Base-by-base conservation (phyloP, 2,888 invertebrate species). In the Eupsilia transversa region DNA sequence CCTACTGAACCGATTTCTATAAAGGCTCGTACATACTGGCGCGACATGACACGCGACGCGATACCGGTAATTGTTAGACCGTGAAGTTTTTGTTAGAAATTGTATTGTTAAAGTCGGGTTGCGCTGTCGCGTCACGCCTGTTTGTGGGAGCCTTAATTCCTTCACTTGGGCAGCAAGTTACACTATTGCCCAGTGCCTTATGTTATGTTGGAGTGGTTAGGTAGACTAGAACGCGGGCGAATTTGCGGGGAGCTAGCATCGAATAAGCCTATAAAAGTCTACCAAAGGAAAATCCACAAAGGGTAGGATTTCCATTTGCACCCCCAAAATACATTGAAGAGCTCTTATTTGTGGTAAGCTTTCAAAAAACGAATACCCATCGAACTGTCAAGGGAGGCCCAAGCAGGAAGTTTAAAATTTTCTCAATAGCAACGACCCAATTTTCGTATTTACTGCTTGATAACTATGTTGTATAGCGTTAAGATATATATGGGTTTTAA, bases 291-390 rank as follows among this genome's bases (percentile, higher is more conserved):
- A 80, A 54, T 49, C 76, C 52, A 84, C 84, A 80, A 82, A 82
- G 75, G 20, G 30, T 41, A 33, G 17, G 38, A 54, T 61, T 72
- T 38, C 59, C 35, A 41, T 66, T 79, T 68, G 30, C 74, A 68
- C 3, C 35, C n/a, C 54, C 27, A 77, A 80, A 82, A 85, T 79
- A 77, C 80, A 35, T 74, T 74, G 20, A 64, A 85, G 74, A 80
- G 61, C 61, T 73, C 80, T 80, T 64, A 74, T 76, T 78, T 61
- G 14, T 76, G 72, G 54, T 85, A 56, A 87, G 68, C 65, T 9
- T 30, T 63, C 68, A 74, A 77, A 80, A 81, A 74, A 41, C 61
- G 57, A 43, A 64, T 60, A 33, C 30, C 43, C 33, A 79, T 60
- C 33, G 74, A 73, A 35, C 61, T 33, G 41, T 54, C 63, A 74